Conservation (phyloP, 2,797 vertebrate species). For the Phaenicophaeus curvirostris region DNA sequence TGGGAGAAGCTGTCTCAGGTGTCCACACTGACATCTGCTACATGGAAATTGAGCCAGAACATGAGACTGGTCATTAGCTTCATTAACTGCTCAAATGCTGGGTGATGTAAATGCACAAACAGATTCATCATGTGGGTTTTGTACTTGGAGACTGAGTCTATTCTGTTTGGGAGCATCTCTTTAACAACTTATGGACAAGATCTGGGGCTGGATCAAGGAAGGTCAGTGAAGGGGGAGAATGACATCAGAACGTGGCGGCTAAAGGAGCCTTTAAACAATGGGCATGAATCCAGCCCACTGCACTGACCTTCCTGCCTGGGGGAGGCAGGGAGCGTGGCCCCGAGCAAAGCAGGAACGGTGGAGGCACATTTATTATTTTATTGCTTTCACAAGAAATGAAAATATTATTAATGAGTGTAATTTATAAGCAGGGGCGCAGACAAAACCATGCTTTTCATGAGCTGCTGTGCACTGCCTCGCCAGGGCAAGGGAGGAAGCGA, state of each 20-base stretch:
- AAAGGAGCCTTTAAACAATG: not conserved
- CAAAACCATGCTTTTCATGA: not conserved
- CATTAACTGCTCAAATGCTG: not conserved
- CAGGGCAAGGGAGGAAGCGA: constrained; percentile 53
- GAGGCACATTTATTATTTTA: constrained; percentile 16
- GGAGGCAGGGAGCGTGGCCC: not conserved
- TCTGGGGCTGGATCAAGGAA: not conserved
- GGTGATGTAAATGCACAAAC: not conserved
- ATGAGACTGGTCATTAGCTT: not conserved
- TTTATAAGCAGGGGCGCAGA: constrained; percentile 35
- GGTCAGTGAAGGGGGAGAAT: not conserved
- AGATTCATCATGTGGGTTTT: not conserved
- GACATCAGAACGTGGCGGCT: not conserved
- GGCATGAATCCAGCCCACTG: not conserved
- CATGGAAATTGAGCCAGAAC: not conserved
- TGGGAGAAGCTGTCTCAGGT: not conserved
- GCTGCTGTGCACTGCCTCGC: not conserved
- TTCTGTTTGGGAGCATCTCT: not conserved
- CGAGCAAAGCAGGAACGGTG: not conserved
- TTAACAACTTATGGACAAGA: not conserved
- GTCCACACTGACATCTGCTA: not conserved
- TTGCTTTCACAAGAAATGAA: constrained; percentile 4
- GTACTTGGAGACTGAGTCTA: rapidly evolving
- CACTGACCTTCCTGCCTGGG: not conserved
- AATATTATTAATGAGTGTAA: constrained; percentile 58